Conservation (phyloP, 2,888 invertebrate species). For the Isotomurus palustris region DNA sequence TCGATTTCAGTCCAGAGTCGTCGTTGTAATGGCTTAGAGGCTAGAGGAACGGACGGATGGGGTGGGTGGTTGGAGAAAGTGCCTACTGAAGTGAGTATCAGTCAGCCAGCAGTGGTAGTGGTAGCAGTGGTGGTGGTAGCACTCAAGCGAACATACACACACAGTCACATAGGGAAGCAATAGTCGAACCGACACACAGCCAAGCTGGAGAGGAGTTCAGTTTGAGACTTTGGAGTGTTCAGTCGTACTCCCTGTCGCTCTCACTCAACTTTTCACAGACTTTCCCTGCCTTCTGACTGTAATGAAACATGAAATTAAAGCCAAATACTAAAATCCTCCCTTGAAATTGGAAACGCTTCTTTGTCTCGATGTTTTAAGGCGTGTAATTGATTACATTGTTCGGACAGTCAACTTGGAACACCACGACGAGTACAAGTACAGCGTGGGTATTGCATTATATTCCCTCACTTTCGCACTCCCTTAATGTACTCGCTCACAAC, state of each 20-base stretch:
- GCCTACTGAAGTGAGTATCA: no score
- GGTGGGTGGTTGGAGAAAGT: no score
- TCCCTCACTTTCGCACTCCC: no score
- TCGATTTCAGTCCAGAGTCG: conserved; percentile 13
- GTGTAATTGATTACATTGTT: conserved; percentile 18
- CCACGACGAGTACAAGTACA: no score
- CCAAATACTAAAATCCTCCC: conserved; percentile 9
- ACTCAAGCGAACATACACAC: neutral
- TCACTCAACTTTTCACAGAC: conserved; percentile 6
- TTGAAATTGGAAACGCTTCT: conserved; percentile 7
- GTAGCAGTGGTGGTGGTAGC: neutral
- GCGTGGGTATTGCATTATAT: no score
- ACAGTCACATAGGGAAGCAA: no score
- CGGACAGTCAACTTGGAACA: conserved; percentile 2
- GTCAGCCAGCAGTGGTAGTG: no score
- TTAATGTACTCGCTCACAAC: no score
- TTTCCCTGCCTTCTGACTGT: conserved; percentile 2
- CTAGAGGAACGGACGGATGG: no score
- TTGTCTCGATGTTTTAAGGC: conserved; percentile 10
- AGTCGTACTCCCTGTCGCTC: neutral
- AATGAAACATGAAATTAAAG: conserved; percentile 18
- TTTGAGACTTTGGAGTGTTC: conserved; percentile 2
- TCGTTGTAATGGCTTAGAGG: no score
- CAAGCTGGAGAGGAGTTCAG: neutral
- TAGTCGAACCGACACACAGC: no score